Conservation (phyloP, 1,140 invertebrate species). For the Pachypeltis micranthus region DNA sequence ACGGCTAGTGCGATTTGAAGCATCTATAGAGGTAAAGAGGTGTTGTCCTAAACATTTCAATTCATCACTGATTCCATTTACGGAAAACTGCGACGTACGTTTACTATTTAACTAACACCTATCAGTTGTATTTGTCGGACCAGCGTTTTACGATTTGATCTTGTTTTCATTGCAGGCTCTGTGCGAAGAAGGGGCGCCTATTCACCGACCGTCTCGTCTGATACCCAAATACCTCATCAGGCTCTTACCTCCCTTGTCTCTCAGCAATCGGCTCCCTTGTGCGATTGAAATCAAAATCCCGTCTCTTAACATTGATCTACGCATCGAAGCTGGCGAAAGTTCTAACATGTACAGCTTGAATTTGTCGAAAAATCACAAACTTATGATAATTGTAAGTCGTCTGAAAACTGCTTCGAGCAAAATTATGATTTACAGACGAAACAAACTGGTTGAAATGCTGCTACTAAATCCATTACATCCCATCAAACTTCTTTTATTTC, state of each 20-base stretch:
- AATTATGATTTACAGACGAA: not conserved
- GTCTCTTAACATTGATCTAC: conserved; percentile 39
- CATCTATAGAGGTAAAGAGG: too few species aligned
- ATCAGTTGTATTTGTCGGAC: too few species aligned
- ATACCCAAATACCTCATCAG: conserved; percentile 62
- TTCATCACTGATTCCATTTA: too few species aligned
- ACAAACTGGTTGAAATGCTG: not conserved
- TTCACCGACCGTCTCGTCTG: conserved; percentile 32
- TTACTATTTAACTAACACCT: too few species aligned
- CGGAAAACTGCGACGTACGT: too few species aligned
- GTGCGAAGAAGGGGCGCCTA: conserved; percentile 36
- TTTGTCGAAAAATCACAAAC: conserved; percentile 43
- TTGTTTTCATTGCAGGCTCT: conserved; percentile 33
- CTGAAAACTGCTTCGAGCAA: not conserved
- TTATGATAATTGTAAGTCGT: conserved; percentile 46
- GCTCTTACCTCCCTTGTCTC: conserved; percentile 54
- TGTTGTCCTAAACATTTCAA: too few species aligned
- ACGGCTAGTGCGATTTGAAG: too few species aligned
- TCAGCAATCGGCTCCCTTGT: conserved; percentile 66
- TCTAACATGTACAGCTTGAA: conserved; percentile 53
- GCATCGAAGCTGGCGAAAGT: conserved; percentile 58
- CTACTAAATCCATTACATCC: not conserved
- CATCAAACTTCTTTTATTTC: too few species aligned
- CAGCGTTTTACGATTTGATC: too few species aligned
- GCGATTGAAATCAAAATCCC: conserved; percentile 47